Evolutionary conservation across 2,888 invertebrate genomes (phyloP).

Genomic region (Cosmia pyralina): DNA sequence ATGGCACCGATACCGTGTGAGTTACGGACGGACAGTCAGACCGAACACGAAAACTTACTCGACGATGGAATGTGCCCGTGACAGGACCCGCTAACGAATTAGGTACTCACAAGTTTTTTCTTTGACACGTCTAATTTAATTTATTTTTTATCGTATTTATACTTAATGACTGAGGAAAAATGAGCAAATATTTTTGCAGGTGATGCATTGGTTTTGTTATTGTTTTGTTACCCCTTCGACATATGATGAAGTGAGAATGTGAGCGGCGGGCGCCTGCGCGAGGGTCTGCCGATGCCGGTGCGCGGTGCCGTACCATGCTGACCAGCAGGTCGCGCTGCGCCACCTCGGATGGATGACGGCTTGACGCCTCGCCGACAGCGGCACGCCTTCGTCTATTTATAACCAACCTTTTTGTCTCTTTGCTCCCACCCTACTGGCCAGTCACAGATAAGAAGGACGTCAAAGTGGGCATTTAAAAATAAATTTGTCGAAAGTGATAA

Average conservation of each 20-base stretch:
- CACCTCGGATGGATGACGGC: conserved; percentile 70
- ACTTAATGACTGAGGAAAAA: conserved; percentile 49
- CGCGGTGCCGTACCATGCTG: conserved; percentile 18
- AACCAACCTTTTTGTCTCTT: conserved; percentile 78
- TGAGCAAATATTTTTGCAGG: conserved; percentile 36
- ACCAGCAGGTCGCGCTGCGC: conserved; percentile 44
- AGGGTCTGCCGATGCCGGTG: neutral
- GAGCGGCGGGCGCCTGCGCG: neutral
- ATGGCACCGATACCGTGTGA: conserved; percentile 89
- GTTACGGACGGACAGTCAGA: conserved; percentile 87
- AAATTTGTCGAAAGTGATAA: conserved; percentile 91
- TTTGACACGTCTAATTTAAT: conserved; percentile 68
- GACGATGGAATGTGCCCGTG: conserved; percentile 86
- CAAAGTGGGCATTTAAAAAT: conserved; percentile 89
- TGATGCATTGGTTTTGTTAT: conserved; percentile 28
- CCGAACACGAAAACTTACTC: conserved; percentile 90
- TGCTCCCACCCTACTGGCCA: conserved; percentile 78
- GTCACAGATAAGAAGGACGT: conserved; percentile 86
- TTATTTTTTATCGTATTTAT: conserved; percentile 71
- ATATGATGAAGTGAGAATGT: neutral
- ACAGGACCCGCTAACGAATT: conserved; percentile 89
- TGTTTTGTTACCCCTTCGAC: neutral
- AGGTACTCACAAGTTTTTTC: conserved; percentile 81
- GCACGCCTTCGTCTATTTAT: conserved; percentile 84
- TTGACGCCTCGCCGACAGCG: conserved; percentile 81